Base-by-base conservation (phyloP, 2,888 invertebrate genomes). In the Corythucha ciliata region DNA sequence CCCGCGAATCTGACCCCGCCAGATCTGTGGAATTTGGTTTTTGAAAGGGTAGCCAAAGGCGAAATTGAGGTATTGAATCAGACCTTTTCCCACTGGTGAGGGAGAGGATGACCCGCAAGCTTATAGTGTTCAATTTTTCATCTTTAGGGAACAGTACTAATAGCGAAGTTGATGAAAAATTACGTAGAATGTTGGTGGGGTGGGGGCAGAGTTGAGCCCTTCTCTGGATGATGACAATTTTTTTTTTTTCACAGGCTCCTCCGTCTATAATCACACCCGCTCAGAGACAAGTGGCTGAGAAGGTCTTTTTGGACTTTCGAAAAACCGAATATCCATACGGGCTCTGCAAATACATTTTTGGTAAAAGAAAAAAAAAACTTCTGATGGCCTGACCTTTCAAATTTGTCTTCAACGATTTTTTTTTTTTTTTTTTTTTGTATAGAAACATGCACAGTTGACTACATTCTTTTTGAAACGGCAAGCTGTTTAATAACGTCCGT, bases 381-480 rank as follows among this genome's bases (percentile, higher is more conserved):
- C 8, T 29, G n/a, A 29, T 29, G n/a, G 29, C n/a, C 8, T 29
- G 8, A 5, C n/a, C 6, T 18, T 21, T 18, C 18, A 39, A 18
- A 4, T 18, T 21, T 1, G 21, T 6, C 10, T 18, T 39, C 4
- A 18, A 5, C 10, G 4, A 3, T 3, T 4, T 18, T 6, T 7
- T 48, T 50, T 10, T 41, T 37, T 47, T 25, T 48, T 24, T 47
- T 25, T 16, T 27, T 45, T 10, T 52, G 59, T 57, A 40, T 59
- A 67, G 84, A 86, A 66, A 78, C 77, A 53, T 79, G 79, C 29
- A 70, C 73, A 52, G 76, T 79, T 47, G 83, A 84, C 63, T 88
- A 87, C 71, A 85, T 92, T 5, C 69, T 88, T 46, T 93, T 90
- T 71, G 91, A 93, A 72, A 80, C 88, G 39, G 88, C 85, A 5